A percentile compares a stretch with the other conserved stretches of the same genome.
These are phyloP conservation scores for Podotricha telesiphe DNA, from an alignment of 2,888 invertebrate genomes.

Conservation along the genomic window DNA sequence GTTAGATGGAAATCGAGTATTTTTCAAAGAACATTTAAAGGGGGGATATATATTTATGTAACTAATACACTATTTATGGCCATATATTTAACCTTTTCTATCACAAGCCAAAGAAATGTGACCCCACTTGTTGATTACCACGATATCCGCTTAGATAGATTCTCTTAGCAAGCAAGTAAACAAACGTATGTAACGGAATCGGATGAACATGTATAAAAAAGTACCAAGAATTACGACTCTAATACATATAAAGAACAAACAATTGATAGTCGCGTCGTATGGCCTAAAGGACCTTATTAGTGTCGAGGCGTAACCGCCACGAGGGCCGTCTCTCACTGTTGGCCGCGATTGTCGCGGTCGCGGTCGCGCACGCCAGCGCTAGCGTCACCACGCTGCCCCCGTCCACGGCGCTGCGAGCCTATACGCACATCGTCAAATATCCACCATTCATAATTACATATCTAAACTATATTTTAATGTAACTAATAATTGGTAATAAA, in stretches of 20 bases:
- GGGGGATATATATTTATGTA: too few species aligned
- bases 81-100: background rate
- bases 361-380: slow-evolving; percentile 70
- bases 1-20: background rate
- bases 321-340: slow-evolving; percentile 92
- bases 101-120: background rate
- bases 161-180: background rate
- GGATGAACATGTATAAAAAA: background rate
- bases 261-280: slow-evolving; percentile 44
- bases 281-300: slow-evolving; percentile 89
- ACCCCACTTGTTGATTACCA: background rate
- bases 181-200: background rate
- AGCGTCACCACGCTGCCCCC: slow-evolving; percentile 67
- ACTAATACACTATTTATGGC: too few species aligned
- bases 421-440: slow-evolving; percentile 35
- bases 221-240: too few species aligned
- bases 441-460: background rate
- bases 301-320: slow-evolving; percentile 95
- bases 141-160: background rate
- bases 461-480: background rate
- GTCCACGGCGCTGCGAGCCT: slow-evolving; percentile 60
- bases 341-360: slow-evolving; percentile 79
- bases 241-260: slow-evolving; percentile 1
- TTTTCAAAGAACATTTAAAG: too few species aligned
- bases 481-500: background rate